A percentile compares a stretch with the other conserved stretches of the same genome.
These are phyloP conservation scores for Gobiocypris rarus DNA, from an alignment of 2,113 vertebrate genomes.

Conservation along the genomic window DNA sequence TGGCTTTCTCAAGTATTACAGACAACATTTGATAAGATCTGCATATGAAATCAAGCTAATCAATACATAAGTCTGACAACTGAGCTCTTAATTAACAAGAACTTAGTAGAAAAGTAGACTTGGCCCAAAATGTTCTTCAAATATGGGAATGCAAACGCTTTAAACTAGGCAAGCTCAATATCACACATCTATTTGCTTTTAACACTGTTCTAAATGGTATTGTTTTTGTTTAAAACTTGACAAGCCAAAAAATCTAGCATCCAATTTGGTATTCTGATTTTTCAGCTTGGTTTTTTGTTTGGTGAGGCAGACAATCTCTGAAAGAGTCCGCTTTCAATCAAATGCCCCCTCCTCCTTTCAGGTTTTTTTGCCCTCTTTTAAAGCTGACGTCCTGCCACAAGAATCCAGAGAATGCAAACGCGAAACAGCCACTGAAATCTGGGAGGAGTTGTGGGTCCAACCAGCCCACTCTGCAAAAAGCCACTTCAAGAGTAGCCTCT, in stretches of 20 bases:
- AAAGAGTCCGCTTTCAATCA: not conserved
- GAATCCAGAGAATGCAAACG: constrained; percentile 61
- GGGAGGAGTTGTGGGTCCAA: constrained; percentile 19
- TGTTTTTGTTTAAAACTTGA: no score
- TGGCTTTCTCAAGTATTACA: constrained; percentile 16
- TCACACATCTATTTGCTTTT: not conserved
- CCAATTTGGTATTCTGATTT: not conserved
- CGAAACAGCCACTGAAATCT: constrained; percentile 40
- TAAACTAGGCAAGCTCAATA: not conserved
- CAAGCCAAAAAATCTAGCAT: not conserved
- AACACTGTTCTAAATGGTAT: not conserved
- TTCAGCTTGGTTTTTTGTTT: constrained; percentile 2
- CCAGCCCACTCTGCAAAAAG: constrained; percentile 6
- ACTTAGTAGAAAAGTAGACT: not conserved
- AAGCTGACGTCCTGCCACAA: constrained; percentile 59
- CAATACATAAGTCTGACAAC: not conserved
- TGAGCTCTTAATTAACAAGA: not conserved
- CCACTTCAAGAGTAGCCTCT: not conserved
- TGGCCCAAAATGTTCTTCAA: not conserved
- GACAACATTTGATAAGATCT: constrained; percentile 13
- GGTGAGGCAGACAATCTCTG: constrained; percentile 18
- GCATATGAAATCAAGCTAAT: not conserved
- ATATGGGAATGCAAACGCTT: not conserved
- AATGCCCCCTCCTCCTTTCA: not conserved
- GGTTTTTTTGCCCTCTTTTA: constrained; percentile 37